Conservation (phyloP, 2,113 vertebrate species). For the Gymnorhina tibicen region DNA sequence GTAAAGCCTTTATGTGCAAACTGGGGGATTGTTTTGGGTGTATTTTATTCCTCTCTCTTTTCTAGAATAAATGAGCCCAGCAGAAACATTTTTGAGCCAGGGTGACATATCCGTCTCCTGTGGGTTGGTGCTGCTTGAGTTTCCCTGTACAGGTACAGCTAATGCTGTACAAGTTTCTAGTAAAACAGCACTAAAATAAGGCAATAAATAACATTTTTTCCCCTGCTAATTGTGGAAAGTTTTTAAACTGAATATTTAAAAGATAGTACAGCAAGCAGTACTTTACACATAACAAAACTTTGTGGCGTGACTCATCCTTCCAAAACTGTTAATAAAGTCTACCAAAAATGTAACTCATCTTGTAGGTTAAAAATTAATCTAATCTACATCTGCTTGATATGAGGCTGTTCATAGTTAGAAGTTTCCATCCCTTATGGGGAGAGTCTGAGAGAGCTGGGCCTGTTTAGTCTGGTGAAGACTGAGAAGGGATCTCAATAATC, state of each 20-base stretch:
- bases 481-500: neutral
- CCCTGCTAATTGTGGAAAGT: neutral
- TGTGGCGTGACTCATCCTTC: neutral
- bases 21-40: neutral
- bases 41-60: neutral
- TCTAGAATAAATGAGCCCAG: slow-evolving; percentile 8
- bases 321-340: neutral
- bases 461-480: neutral
- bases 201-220: neutral
- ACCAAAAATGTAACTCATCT: neutral
- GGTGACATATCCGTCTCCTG: slow-evolving; percentile 9
- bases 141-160: neutral
- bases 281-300: neutral
- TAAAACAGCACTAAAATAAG: neutral
- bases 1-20: neutral
- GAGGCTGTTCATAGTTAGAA: neutral
- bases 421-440: neutral
- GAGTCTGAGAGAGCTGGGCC: neutral
- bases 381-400: neutral
- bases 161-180: neutral
- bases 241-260: neutral
- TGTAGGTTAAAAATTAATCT: neutral
- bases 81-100: slow-evolving; percentile 4
- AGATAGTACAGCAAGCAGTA: neutral
- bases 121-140: neutral